Evolutionary conservation across 1,140 invertebrate species (phyloP).

Genomic region (Brevipalpus yothersi): DNA sequence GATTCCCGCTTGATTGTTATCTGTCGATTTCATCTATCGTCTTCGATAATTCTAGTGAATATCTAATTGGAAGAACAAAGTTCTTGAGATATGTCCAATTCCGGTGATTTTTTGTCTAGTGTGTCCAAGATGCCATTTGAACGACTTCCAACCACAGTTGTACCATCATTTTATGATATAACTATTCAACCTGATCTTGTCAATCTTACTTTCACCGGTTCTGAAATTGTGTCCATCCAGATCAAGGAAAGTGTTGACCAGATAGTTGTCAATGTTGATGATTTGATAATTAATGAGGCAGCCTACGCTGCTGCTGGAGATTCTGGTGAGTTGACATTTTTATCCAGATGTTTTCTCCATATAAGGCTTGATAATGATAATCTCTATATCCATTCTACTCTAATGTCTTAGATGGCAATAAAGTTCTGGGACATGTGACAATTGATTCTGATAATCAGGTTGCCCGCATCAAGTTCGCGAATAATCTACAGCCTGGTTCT

Average conservation of each 20-base stretch:
- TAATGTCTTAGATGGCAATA: conserved; percentile 15
- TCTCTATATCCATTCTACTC: not conserved
- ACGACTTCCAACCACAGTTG: not conserved
- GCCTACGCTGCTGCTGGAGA: not conserved
- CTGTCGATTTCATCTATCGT: too few species aligned
- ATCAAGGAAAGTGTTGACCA: not conserved
- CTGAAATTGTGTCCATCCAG: not conserved
- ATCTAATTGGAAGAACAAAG: too few species aligned
- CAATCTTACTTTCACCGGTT: not conserved
- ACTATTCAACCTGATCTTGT: not conserved
- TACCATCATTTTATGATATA: not conserved
- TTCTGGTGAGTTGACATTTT: not conserved
- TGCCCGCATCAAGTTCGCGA: conserved; percentile 34
- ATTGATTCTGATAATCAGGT: conserved; percentile 28
- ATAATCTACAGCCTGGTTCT: conserved; percentile 31
- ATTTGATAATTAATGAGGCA: not conserved
- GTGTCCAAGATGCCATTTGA: not conserved
- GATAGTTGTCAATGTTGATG: not conserved
- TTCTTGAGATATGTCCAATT: too few species aligned
- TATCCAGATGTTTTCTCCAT: conserved; percentile 12
- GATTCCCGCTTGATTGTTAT: too few species aligned
- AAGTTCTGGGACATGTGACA: not conserved
- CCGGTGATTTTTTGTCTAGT: not conserved
- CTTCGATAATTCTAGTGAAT: too few species aligned
- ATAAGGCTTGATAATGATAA: too few species aligned